Base-by-base conservation (phyloP, 2,797 vertebrate species). In the Cryptoblepharus egeriae region DNA sequence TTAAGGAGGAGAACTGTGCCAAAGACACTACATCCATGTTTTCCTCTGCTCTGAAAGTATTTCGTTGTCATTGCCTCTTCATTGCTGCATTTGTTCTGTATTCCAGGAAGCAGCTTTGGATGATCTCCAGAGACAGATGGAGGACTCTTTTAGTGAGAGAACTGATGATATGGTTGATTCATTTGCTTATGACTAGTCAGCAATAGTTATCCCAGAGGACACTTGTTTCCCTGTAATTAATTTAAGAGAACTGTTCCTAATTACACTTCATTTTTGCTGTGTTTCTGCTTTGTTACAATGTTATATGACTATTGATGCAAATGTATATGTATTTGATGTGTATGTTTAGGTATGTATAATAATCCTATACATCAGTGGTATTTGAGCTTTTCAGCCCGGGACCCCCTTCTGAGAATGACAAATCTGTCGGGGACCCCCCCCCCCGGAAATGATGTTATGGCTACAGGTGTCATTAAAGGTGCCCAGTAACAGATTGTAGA, bases 21-120 rank as follows among this genome's bases (percentile, higher is more conserved):
- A 77, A 49, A n/a, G n/a, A 76, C n/a, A 42, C 39, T 42, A 63
- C 24, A 77, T 49, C 45, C 42, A 52, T 7, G n/a, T 52, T 65
- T 35, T 42, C 57, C 45, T 22, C 61, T 49, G 75, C 75, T 77
- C 63, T 64, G 75, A 77, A 77, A 64, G 32, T 64, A 49, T 77
- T 64, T 42, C 60, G 30, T 30, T 39, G 35, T 22, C 28, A 32
- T 49, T 77, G 75, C 75, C 64, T 3, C 75, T 77, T 52, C 42
- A 49, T 64, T 42, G 64, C 75, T 77, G 26, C 61, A 49, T 77
- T 42, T 77, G 61, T 30, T 49, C 42, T 45, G 22, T 61, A 77
- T 32, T 3, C 42, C 49, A 22, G 42, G 42, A 42, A 77, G n/a
- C 65, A 30, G 42, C n/a, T 77, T 30, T 65, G 60, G 60, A 64